Base-by-base conservation (phyloP, 2,888 invertebrate species). In the Hedya salicella region DNA sequence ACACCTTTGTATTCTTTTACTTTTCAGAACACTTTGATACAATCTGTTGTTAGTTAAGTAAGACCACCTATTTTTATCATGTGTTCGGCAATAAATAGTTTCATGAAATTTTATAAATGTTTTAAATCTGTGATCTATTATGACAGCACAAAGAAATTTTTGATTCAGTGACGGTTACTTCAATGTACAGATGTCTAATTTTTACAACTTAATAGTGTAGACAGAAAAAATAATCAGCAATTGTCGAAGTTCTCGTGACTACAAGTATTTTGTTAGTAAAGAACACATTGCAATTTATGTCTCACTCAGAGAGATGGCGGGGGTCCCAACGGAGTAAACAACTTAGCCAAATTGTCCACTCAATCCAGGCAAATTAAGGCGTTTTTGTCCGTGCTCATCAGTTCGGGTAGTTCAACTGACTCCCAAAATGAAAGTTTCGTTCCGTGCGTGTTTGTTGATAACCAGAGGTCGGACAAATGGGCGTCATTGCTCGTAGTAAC, bases 271-370 rank as follows among this genome's bases (percentile, higher is more conserved):
- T 44, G 42, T 44, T 42, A 30, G 56, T 30, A 11, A 56, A 30
- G 42, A 56, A 53, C 39, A 17, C 56, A 56, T 42, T 16, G 25
- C 42, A 42, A 56, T 56, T 56, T 44, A 56, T 56, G 25, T 54
- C 19, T 56, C 42, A 16, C 19, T 40, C 40, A 19, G 25, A 56
- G 56, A 56, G 56, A 44, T 56, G 30, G 30, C 17, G 21, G 40
- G 39, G 13, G 36, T 64, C 59, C 57, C 57, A 16, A n/a, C 11
- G 59, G 44, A 59, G 57, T 64, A 59, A 59, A 59, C 59, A 64
- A 50, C 59, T 64, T 44, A 59, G n/a, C 44, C 64, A 64, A 64
- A 64, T 64, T 52, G 64, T 64, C 25, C 62, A 56, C 54, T 49
- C 63, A 42, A 49, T 52, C 52, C 44, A n/a, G 63, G 19, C 57